Conservation (phyloP, 2,113 vertebrate species). For the Brachyhypopomus occidentalis region DNA sequence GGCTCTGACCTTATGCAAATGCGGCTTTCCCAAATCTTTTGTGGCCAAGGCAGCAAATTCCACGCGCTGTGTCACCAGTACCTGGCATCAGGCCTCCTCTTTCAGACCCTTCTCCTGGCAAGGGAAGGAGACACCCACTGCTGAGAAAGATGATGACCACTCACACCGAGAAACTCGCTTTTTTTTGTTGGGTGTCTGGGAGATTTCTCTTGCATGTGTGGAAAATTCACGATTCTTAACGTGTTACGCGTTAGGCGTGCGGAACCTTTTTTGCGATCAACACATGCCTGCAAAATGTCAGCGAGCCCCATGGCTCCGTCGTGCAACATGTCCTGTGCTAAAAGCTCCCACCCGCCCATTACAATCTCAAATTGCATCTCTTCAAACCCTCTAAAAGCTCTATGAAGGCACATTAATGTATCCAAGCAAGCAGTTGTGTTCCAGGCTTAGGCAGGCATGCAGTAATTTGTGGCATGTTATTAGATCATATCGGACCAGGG, state of each 20-base stretch:
- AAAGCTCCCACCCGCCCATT: slow-evolving; percentile 57
- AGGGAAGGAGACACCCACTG: slow-evolving; percentile 42
- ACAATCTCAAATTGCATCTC: slow-evolving; percentile 74
- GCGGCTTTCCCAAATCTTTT: slow-evolving; percentile 87
- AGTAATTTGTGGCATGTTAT: slow-evolving; percentile 63
- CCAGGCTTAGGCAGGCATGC: slow-evolving; percentile 54
- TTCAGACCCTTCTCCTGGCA: slow-evolving; percentile 75
- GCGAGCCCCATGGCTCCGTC: slow-evolving; percentile 63
- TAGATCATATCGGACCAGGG: slow-evolving; percentile 61
- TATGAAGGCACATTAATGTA: slow-evolving; percentile 65
- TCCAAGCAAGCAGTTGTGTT: slow-evolving; percentile 57
- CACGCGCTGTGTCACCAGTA: slow-evolving; percentile 86
- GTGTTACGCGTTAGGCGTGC: slow-evolving; percentile 28
- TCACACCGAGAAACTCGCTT: slow-evolving; percentile 36
- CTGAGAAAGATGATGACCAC: slow-evolving; percentile 40
- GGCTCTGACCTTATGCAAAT: slow-evolving; percentile 99
- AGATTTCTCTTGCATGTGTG: slow-evolving; percentile 27
- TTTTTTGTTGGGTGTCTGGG: slow-evolving; percentile 16
- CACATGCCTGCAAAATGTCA: slow-evolving; percentile 71
- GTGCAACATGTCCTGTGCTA: slow-evolving; percentile 64
- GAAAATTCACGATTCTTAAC: slow-evolving; percentile 31
- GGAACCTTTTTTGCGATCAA: slow-evolving; percentile 39
- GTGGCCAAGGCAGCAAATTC: slow-evolving; percentile 85
- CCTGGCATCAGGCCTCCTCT: slow-evolving; percentile 89
- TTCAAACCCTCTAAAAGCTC: slow-evolving; percentile 65